phyloP scores from a whole-genome alignment of 2,888 invertebrate species.

The Folsomia candida region DNA sequence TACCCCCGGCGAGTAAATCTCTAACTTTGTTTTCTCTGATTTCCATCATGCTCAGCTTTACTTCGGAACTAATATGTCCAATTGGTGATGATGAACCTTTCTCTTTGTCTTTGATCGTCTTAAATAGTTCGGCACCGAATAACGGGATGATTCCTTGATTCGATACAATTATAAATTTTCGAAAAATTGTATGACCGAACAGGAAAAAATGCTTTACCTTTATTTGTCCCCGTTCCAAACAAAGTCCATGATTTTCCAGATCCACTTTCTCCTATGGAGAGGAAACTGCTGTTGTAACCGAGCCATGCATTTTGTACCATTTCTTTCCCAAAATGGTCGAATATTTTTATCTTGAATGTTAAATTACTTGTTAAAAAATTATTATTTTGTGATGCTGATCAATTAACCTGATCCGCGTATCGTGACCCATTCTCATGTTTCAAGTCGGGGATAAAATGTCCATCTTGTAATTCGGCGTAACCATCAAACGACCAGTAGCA shows the following conservation, averaged over 20 bases:
- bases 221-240: slow-evolving; percentile 60
- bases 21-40: slow-evolving; percentile 60
- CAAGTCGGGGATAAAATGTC: slow-evolving; percentile 55
- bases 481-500: slow-evolving; percentile 63
- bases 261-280: slow-evolving; percentile 62
- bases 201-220: slow-evolving; percentile 53
- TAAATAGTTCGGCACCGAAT: slow-evolving; percentile 59
- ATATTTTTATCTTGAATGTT: slow-evolving; percentile 56
- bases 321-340: slow-evolving; percentile 58
- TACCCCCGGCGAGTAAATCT: slow-evolving; percentile 55
- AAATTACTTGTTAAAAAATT: slow-evolving; percentile 13
- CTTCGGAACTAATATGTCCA: slow-evolving; percentile 42
- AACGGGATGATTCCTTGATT: slow-evolving; percentile 59
- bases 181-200: slow-evolving; percentile 16
- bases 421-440: slow-evolving; percentile 55
- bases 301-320: slow-evolving; percentile 61
- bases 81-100: slow-evolving; percentile 46
- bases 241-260: slow-evolving; percentile 62
- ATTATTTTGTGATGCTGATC: no score
- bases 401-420: slow-evolving; percentile 60
- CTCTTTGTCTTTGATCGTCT: slow-evolving; percentile 55
- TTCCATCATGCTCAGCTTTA: slow-evolving; percentile 61
- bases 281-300: slow-evolving; percentile 61
- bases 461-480: slow-evolving; percentile 55
- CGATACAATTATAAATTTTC: neutral